Evolutionary conservation across 2,797 vertebrate species (phyloP), one percentile per base, ranked within the genome.

Genomic region (Micromesistius poutassou): DNA sequence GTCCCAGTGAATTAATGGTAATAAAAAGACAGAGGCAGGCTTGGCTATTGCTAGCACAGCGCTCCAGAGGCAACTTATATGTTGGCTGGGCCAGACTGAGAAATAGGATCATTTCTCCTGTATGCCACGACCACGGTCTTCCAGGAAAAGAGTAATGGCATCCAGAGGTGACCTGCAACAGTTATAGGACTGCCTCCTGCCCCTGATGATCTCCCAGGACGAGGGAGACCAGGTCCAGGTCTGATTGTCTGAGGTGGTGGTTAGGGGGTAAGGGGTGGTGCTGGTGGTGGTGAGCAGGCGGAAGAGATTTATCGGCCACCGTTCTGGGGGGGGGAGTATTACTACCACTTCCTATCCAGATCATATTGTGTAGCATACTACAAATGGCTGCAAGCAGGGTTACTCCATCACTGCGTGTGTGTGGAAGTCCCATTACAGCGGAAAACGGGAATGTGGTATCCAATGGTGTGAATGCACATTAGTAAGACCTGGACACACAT

Each of bases 291-390:
- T 35, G 19, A n/a, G 80, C 78, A 82, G 85, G 82, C 87, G 76
- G 75, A 87, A 86, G 83, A 83, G 78, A 89, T 94, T 89, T 91
- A 92, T 88, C 75, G 84, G 86, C 76, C 77, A 72, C 84, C 71
- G 80, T 38, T 79, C 78, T 83, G 80, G 81, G 79, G 83, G 77
- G 84, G 80, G 82, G 89, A 93, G 92, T 90, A 89, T 90, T 92
- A 91, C 86, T 77, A 87, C 82, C 87, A 85, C 88, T 91, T 90
- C 81, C 90, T 86, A 76, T 81, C 82, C 80, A 72, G 83, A 79
- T 82, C 80, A 85, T 86, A 87, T 83, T 81, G 79, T 79, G 84
- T 66, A 79, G 84, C 36, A 75, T 68, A 81, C 76, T 50, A 71
- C 81, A 73, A 80, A 84, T 81, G 80, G 83, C 75, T 31, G 16